Base-by-base conservation (phyloP, 2,888 invertebrate genomes). In the Erannis defoliaria region DNA sequence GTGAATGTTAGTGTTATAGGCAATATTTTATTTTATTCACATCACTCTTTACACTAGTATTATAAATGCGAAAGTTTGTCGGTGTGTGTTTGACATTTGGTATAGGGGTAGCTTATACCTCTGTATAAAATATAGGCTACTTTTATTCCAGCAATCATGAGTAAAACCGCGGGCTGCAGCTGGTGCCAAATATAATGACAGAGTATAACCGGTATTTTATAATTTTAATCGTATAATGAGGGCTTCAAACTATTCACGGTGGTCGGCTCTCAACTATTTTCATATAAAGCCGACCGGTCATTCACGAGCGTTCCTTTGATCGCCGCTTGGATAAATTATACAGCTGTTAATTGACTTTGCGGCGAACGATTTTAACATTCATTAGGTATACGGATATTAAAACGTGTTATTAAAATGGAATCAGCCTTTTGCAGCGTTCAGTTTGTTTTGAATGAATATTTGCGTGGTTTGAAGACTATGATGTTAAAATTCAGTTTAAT, bases 321-420 rank as follows among this genome's bases (percentile, higher is more conserved):
- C 49, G 14, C 37, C 3, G 18, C 19, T 26, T 9, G 42, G 16
- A 23, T 55, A 49, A 61, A 58, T 59, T 55, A 58, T 26, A 37
- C 40, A 31, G 55, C 46, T 38, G 33, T 59, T 58, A 59, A 59
- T 62, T 62, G 46, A 65, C 48, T 58, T 51, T 33, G 14, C 48
- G 23, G 46, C 5, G 37, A 43, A 43, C 37, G 19, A 38, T 64
- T 61, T 64, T 55, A 55, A 55, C 46, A 55, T 61, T 64, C 50
- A 61, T 61, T 35, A 33, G 42, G 40, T 18, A 29, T 8, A 6
- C 1, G 26, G 26, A 26, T 40, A 61, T 55, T 51, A 54, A 57
- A 64, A 54, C 37, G 23, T 9, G 19, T 51, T 26, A 45, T 43
- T 56, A 35, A 57, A 57, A 57, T 49, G 33, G 26, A 49, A 49